These are phyloP conservation scores for Hippolais icterina DNA, from an alignment of 2,113 vertebrate species.

Conservation along the genomic window DNA sequence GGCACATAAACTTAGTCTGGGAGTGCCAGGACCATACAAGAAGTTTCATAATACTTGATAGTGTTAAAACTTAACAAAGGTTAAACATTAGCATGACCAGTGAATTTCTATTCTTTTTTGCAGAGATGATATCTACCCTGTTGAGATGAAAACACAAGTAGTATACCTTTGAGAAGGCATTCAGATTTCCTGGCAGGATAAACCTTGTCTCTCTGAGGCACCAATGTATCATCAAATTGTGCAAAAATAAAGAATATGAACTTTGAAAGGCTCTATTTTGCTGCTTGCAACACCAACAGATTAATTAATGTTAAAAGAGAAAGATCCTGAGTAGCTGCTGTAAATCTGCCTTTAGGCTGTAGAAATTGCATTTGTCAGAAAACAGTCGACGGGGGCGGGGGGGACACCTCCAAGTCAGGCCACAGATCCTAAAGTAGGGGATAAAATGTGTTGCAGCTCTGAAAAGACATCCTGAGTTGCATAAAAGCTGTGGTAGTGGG, in stretches of 20 bases:
- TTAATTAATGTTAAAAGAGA: neutral
- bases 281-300: neutral
- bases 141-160: neutral
- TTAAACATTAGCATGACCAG: neutral
- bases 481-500: neutral
- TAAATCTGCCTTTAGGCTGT: neutral
- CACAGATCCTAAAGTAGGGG: neutral
- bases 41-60: neutral
- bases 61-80: neutral
- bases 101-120: neutral
- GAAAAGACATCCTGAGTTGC: neutral
- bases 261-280: neutral
- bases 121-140: neutral
- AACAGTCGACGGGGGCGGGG: accelerated
- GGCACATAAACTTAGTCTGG: neutral
- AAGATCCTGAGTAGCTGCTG: neutral
- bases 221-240: neutral
- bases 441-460: neutral
- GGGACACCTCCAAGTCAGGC: neutral
- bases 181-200: neutral
- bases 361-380: neutral
- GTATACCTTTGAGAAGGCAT: neutral
- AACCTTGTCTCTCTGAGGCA: neutral
- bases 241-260: neutral
- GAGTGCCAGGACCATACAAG: neutral